A percentile compares a stretch with the other conserved stretches of the same genome.
Evolutionary conservation across 2,797 vertebrate species (phyloP).

Genomic region (Pteronotus mesoamericanus): DNA sequence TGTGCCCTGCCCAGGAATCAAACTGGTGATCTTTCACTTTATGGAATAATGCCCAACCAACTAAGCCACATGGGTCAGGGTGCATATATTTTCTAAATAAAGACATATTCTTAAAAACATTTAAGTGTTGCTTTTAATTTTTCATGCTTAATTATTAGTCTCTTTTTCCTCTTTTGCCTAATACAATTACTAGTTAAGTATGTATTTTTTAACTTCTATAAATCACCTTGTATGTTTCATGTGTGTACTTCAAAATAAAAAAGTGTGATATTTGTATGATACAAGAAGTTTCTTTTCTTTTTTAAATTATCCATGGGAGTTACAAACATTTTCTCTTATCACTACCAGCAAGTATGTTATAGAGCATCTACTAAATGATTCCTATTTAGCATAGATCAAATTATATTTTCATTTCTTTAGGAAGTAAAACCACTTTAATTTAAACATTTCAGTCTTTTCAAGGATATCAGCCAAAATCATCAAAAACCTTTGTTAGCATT

Average conservation of each 20-base stretch:
- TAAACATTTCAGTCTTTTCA: constrained; percentile 30
- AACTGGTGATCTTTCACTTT: not conserved
- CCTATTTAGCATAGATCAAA: constrained; percentile 13
- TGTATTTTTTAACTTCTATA: not conserved
- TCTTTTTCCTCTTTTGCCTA: not conserved
- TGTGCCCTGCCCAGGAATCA: not conserved
- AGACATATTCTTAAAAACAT: not conserved
- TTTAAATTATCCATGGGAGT: not conserved
- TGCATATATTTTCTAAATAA: not conserved
- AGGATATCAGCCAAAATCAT: constrained; percentile 41
- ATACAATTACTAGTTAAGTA: not conserved
- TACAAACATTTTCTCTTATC: not conserved
- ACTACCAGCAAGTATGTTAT: not conserved
- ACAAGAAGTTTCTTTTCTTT: not conserved
- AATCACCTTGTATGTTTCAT: not conserved
- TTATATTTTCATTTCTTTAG: not conserved
- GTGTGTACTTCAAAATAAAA: not conserved
- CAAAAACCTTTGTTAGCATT: constrained; percentile 40
- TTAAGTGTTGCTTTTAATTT: not conserved
- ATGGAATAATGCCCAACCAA: not conserved
- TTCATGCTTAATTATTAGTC: not conserved
- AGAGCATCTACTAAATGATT: constrained; percentile 11
- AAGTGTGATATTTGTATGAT: not conserved
- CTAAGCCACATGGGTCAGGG: not conserved
- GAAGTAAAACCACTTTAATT: not conserved